Evolutionary conservation across 2,797 vertebrate genomes (phyloP).

Genomic region (Hirundo rustica): DNA sequence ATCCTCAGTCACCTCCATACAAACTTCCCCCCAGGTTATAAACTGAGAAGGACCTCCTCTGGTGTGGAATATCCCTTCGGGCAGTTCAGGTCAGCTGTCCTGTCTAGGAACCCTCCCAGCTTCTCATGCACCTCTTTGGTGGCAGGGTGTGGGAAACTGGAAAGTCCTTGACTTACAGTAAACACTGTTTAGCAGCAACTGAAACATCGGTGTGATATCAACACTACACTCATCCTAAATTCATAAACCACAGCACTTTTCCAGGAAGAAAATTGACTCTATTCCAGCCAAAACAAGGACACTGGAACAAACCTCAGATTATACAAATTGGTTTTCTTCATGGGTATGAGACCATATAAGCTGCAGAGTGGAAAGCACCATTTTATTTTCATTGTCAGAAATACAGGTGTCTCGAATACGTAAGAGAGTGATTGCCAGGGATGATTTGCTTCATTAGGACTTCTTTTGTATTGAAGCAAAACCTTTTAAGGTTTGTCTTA

Average conservation of each 20-base stretch:
- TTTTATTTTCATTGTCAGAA: background rate
- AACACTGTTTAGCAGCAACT: background rate
- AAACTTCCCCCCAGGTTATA: background rate
- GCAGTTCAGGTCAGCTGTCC: background rate
- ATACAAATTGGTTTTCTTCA: background rate
- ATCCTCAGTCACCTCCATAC: background rate
- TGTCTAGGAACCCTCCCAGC: background rate
- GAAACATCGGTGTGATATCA: background rate
- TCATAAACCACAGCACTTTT: background rate
- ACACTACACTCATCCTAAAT: background rate
- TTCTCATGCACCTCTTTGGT: background rate
- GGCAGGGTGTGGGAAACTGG: background rate
- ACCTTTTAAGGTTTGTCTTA: background rate
- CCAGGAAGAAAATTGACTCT: background rate
- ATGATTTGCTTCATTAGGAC: background rate
- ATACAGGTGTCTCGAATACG: background rate
- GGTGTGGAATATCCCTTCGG: background rate
- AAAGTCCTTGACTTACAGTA: background rate
- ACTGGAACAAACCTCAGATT: background rate
- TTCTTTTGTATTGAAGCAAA: background rate
- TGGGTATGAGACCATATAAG: background rate
- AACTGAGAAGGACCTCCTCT: background rate
- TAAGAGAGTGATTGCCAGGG: background rate
- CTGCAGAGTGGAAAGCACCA: background rate
- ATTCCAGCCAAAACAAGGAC: slow-evolving; percentile 19